Evolutionary conservation across 2,113 vertebrate species (phyloP).

Genomic region (Rhodinocichla rosea): DNA sequence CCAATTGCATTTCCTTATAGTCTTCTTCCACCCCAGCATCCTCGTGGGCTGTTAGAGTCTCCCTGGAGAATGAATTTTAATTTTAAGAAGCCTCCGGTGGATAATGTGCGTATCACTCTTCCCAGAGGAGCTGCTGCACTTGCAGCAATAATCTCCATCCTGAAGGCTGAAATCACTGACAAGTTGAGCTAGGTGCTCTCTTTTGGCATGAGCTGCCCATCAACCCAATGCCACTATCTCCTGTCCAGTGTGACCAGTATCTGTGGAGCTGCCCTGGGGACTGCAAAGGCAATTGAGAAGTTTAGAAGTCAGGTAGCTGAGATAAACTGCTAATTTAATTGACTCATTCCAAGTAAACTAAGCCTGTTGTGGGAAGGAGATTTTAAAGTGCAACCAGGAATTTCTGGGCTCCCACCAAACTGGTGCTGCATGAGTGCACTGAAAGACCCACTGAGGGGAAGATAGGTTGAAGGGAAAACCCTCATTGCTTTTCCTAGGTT

Average conservation of each 20-base stretch:
- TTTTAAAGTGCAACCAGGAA: background rate
- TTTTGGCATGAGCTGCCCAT: background rate
- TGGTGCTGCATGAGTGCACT: background rate
- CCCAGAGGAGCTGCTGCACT: background rate
- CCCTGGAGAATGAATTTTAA: background rate
- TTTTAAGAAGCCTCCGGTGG: background rate
- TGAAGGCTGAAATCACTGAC: background rate
- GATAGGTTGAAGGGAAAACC: background rate
- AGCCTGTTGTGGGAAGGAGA: background rate
- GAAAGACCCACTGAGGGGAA: background rate
- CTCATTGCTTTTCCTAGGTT: background rate
- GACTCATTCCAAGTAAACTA: background rate
- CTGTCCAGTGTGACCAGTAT: background rate
- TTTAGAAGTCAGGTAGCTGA: background rate
- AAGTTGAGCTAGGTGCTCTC: background rate
- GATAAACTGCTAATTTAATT: background rate
- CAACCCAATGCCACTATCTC: accelerated
- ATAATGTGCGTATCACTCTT: background rate
- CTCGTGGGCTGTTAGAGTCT: background rate
- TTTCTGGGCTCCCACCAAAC: background rate
- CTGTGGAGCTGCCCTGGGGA: background rate
- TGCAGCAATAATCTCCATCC: background rate
- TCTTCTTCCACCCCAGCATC: background rate
- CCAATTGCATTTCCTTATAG: background rate
- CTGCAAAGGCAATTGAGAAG: background rate